Evolutionary conservation across 1,140 invertebrate species (phyloP), one percentile per base, ranked within the genome.

Genomic region (Araneus ventricosus): DNA sequence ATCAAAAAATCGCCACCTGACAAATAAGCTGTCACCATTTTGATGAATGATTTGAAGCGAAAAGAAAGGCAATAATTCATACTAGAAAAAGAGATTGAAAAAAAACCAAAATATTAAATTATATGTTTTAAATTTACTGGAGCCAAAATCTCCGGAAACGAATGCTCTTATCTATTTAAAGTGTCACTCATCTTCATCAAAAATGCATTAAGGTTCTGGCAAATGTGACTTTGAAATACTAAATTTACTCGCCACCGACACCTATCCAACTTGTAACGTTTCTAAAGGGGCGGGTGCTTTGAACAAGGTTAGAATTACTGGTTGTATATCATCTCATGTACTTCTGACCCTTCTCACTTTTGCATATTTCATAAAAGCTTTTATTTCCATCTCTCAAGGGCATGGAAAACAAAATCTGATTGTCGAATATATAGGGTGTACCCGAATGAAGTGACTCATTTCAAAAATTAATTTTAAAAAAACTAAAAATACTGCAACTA

Each of bases 111-210:
- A 10, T 30, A 75, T 75, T 37, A 75, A 10, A 75, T 37, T 37
- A 20, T 34, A 75, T 37, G 34, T 37, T 10, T 34, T 17, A 37
- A 20, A 34, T 75, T 6, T 4, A 75, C 45, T 30, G n/a, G 39
- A 52, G 80, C 45, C 80, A 84, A 84, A n/a, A 84, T 45, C n/a
- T 84, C 22, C 5, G 6, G 0, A 4, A 75, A 14, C n/a, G 34
- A 75, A 34, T 20, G 30, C 70, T 22, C 10, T 67, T 30, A 67
- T 34, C 70, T 75, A 30, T 75, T 75, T 75, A 34, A 75, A 75
- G 70, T 37, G 30, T 37, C 34, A 34, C 70, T 75, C 30, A 20
- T 75, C 70, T 75, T 75, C 70, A 75, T 75, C 80, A 84, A 45
- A 84, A 84, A 27, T 22, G 24, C 24, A 84, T 45, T 84, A 84